These are phyloP conservation scores for Drosophila maculinotata DNA, from an alignment of 2,888 invertebrate genomes.

Conservation along the genomic window DNA sequence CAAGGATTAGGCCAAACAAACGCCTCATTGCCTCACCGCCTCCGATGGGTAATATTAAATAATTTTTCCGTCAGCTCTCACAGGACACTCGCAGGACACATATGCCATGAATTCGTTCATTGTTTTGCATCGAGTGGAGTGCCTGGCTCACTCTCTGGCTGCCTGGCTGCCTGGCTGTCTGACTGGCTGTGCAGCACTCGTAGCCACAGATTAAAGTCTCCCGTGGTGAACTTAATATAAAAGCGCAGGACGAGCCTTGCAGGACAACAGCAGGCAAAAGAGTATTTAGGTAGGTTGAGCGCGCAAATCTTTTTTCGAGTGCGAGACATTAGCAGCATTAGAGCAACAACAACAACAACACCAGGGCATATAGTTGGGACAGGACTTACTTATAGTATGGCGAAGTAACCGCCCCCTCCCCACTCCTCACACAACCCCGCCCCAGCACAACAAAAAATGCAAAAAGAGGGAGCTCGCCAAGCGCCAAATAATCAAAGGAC, in stretches of 20 bases:
- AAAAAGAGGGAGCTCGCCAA: constrained; percentile 44
- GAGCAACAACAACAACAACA: constrained; percentile 53
- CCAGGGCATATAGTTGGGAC: constrained; percentile 32
- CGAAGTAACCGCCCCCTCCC: constrained; percentile 12
- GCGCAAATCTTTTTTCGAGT: constrained; percentile 73
- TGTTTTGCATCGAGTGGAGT: constrained; percentile 72
- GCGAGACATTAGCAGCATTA: constrained; percentile 80
- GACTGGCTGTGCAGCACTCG: constrained; percentile 22
- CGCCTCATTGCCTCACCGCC: constrained; percentile 52
- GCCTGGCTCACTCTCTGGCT: constrained; percentile 37
- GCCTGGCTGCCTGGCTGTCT: neutral
- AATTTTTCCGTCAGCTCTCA: constrained; percentile 46
- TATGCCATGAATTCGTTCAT: constrained; percentile 79
- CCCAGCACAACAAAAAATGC: constrained; percentile 21
- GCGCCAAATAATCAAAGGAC: constrained; percentile 78
- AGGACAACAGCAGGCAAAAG: constrained; percentile 54
- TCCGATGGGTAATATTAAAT: constrained; percentile 59
- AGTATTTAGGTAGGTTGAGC: constrained; percentile 61
- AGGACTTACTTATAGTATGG: constrained; percentile 36
- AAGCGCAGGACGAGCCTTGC: constrained; percentile 63
- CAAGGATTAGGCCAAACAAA: constrained; percentile 75
- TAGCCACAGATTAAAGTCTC: constrained; percentile 84
- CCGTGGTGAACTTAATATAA: constrained; percentile 85
- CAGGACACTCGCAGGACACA: constrained; percentile 61
- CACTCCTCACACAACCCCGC: too few species aligned